These are phyloP conservation scores for Albula glossodonta DNA, from an alignment of 2,113 vertebrate genomes.

Conservation along the genomic window DNA sequence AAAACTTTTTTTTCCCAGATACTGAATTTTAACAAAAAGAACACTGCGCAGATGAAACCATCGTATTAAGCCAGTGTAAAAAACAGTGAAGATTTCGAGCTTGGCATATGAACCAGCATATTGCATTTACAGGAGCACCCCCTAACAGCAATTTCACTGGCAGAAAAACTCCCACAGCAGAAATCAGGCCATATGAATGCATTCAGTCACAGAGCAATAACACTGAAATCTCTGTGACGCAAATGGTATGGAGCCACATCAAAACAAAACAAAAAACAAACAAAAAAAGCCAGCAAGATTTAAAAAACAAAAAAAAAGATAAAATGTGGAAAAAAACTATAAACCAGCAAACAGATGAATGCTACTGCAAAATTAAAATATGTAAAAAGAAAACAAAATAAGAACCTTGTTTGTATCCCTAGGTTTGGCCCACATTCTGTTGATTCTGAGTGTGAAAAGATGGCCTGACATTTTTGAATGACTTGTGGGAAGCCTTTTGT, in stretches of 20 bases:
- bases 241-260: not conserved
- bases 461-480: conserved; percentile 14
- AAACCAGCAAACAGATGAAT: not conserved
- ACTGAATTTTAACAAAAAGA: not conserved
- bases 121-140: not conserved
- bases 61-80: not conserved
- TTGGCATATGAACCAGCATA: not conserved
- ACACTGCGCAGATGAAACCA: not conserved
- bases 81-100: not conserved
- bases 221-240: not conserved
- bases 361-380: not conserved
- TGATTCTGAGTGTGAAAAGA: not conserved
- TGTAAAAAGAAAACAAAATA: not conserved
- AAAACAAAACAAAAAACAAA: not conserved
- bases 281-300: not conserved
- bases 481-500: not conserved
- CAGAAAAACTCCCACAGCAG: not conserved
- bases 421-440: not conserved
- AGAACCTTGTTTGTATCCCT: not conserved
- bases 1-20: too few relatives aligned
- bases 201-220: not conserved
- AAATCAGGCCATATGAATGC: conserved; percentile 5
- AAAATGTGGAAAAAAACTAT: too few relatives aligned
- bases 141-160: not conserved
- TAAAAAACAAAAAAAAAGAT: not conserved